phyloP scores from a whole-genome alignment of 2,888 invertebrate species.

The Plebejus argus region DNA sequence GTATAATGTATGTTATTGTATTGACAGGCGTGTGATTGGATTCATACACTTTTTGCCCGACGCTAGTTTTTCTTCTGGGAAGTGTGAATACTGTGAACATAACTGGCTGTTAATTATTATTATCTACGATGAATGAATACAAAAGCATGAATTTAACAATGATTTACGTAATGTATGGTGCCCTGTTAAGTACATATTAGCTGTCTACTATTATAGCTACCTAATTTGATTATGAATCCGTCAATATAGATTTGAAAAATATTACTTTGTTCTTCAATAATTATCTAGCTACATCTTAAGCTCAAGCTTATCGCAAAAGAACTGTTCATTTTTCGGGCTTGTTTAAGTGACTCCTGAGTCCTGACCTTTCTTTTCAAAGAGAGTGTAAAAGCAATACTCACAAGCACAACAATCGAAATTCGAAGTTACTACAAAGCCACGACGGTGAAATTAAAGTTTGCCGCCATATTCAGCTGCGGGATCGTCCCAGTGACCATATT shows the following conservation, averaged over 20 bases:
- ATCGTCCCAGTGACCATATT: not conserved
- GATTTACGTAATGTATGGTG: not conserved
- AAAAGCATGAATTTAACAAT: not conserved
- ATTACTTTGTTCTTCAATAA: too few relatives aligned
- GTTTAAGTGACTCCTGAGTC: too few relatives aligned
- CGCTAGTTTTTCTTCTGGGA: not conserved
- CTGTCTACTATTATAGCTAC: too few relatives aligned
- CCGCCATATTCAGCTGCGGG: too few relatives aligned
- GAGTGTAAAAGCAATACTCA: too few relatives aligned
- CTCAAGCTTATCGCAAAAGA: too few relatives aligned
- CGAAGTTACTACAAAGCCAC: not conserved
- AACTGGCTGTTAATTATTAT: not conserved
- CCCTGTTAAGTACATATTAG: not conserved
- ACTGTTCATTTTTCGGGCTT: too few relatives aligned
- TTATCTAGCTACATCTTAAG: too few relatives aligned
- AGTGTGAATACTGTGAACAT: not conserved
- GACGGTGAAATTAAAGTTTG: too few relatives aligned
- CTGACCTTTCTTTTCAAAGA: too few relatives aligned
- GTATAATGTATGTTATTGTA: not conserved
- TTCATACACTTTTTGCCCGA: constrained; percentile 5
- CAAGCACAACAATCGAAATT: not conserved
- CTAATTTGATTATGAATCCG: not conserved
- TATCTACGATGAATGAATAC: not conserved
- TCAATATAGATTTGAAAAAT: not conserved
- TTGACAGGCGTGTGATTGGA: constrained; percentile 18